phyloP scores from a whole-genome alignment of 2,797 vertebrate species.

The Hoplostethus atlanticus region DNA sequence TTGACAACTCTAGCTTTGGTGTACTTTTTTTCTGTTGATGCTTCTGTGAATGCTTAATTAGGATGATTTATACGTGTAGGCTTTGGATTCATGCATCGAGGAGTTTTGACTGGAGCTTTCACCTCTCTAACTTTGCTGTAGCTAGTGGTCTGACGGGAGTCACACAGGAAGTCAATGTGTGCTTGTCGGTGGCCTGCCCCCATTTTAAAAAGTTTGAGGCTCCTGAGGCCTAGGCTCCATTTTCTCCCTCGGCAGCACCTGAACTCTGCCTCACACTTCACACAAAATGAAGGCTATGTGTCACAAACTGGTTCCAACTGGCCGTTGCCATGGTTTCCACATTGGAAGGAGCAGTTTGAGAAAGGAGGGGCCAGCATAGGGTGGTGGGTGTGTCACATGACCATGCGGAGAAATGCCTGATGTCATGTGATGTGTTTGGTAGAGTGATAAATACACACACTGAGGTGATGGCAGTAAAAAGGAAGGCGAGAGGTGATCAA shows the following conservation, averaged over 20 bases:
- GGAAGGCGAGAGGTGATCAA: constrained; percentile 54
- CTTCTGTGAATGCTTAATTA: constrained; percentile 4
- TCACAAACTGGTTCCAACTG: constrained; percentile 92
- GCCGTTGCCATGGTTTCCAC: constrained; percentile 93
- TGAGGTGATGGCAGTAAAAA: constrained; percentile 79
- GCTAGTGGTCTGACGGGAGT: constrained; percentile 75
- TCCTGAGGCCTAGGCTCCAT: constrained; percentile 83
- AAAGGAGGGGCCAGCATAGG: constrained; percentile 75
- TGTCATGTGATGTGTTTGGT: constrained; percentile 87
- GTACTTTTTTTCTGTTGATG: background rate
- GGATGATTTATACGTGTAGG: constrained; percentile 17
- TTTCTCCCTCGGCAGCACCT: constrained; percentile 88
- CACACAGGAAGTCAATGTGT: constrained; percentile 75
- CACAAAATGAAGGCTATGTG: constrained; percentile 92
- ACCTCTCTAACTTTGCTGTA: constrained; percentile 49
- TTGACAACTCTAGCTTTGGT: constrained; percentile 4
- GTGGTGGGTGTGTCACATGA: constrained; percentile 88
- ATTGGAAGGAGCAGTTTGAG: constrained; percentile 86
- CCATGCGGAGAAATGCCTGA: constrained; percentile 85
- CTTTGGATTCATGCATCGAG: constrained; percentile 15
- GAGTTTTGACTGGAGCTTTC: constrained; percentile 46
- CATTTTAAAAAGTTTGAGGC: constrained; percentile 80
- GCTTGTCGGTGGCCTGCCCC: constrained; percentile 63
- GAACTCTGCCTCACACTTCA: constrained; percentile 87
- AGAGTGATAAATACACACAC: constrained; percentile 80